These are phyloP conservation scores for Nephila pilipes DNA, from an alignment of 1,140 invertebrate species.

Conservation along the genomic window DNA sequence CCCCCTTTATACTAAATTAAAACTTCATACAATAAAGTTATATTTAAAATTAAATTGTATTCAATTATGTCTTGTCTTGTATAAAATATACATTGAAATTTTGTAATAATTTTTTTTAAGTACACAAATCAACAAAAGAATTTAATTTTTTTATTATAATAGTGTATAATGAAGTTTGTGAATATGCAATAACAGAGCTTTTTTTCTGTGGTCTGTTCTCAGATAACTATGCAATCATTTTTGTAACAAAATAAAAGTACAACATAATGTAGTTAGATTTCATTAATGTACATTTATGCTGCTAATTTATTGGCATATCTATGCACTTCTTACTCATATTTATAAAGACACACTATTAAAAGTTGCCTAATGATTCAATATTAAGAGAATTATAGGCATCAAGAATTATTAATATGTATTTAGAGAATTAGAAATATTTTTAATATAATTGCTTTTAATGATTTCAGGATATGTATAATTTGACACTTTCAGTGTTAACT, in stretches of 20 bases:
- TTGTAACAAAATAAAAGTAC: not conserved
- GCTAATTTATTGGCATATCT: not conserved
- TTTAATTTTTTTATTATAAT: not conserved
- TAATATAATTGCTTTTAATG: no score
- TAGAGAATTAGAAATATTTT: no score
- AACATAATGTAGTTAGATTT: not conserved
- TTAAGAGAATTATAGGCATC: no score
- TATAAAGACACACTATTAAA: no score
- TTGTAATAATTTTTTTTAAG: not conserved
- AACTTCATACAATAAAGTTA: not conserved
- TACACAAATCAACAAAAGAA: not conserved
- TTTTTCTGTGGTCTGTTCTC: not conserved
- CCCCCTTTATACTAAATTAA: not conserved
- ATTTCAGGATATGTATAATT: no score
- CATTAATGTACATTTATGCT: not conserved
- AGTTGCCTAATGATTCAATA: no score
- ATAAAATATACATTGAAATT: not conserved
- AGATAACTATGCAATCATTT: conserved; percentile 47
- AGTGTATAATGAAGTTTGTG: not conserved
- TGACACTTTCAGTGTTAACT: no score
- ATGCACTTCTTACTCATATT: no score
- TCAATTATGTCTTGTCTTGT: not conserved
- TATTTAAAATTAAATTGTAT: not conserved
- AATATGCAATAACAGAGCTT: conserved; percentile 28
- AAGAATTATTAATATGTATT: no score